Conservation (phyloP, 1,140 invertebrate species). For the Caenorhabditis briggsae region DNA sequence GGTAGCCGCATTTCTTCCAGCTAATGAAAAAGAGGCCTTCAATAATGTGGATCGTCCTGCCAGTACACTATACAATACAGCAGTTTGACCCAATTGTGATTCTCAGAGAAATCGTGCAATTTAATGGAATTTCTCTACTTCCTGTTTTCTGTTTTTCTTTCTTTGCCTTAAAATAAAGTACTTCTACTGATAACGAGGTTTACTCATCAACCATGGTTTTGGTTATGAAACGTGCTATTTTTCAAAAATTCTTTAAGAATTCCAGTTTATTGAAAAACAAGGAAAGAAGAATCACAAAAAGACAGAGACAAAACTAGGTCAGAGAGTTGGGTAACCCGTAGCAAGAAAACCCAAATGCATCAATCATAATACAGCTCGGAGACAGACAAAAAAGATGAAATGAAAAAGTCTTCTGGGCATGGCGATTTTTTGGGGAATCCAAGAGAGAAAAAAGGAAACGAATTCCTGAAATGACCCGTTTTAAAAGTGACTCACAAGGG, state of each 20-base stretch:
- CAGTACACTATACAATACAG: conserved; percentile 58
- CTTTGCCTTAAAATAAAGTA: no score
- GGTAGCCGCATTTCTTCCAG: conserved; percentile 73
- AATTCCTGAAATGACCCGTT: conserved; percentile 26
- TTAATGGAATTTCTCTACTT: not conserved
- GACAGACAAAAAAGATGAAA: not conserved
- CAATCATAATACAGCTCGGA: conserved; percentile 39
- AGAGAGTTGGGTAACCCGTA: conserved; percentile 15
- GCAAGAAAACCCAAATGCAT: not conserved
- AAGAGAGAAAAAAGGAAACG: not conserved
- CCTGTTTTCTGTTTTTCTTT: no score
- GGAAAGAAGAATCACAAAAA: conserved; percentile 5
- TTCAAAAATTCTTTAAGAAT: not conserved
- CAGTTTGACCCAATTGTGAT: conserved; percentile 56
- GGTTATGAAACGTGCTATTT: no score
- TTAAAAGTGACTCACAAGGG: conserved; percentile 23
- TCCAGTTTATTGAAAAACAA: conserved; percentile 7
- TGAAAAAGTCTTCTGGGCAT: conserved; percentile 7
- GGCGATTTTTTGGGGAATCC: not conserved
- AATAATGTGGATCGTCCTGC: conserved; percentile 46
- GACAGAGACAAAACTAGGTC: conserved; percentile 15
- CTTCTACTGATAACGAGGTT: no score
- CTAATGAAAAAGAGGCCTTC: conserved; percentile 62
- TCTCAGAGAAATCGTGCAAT: not conserved
- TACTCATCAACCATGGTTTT: no score